phyloP scores from a whole-genome alignment of 2,797 vertebrate genomes.

The Microcaecilia unicolor region DNA sequence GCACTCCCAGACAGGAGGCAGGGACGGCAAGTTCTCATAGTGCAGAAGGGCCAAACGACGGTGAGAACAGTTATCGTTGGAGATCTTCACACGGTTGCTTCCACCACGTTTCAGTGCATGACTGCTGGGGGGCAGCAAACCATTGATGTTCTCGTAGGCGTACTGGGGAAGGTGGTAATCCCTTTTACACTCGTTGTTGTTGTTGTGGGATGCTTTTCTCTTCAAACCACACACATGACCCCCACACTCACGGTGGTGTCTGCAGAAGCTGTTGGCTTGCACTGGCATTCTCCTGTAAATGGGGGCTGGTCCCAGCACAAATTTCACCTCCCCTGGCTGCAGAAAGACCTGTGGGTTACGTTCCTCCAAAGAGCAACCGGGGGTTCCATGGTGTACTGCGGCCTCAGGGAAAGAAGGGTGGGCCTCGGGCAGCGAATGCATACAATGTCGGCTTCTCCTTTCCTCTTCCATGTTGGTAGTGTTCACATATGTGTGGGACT shows the following conservation, averaged over 20 bases:
- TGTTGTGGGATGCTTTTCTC: conserved; percentile 60
- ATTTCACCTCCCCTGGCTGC: conserved; percentile 89
- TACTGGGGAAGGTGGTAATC: conserved; percentile 44
- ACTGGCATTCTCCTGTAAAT: conserved; percentile 64
- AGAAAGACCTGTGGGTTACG: conserved; percentile 83
- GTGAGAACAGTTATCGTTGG: conserved; percentile 57
- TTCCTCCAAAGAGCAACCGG: conserved; percentile 72
- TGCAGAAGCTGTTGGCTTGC: conserved; percentile 64
- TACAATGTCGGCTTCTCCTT: conserved; percentile 75
- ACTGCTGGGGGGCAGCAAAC: conserved; percentile 39
- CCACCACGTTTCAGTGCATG: conserved; percentile 24
- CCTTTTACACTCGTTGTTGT: conserved; percentile 62
- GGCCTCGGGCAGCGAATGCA: conserved; percentile 84
- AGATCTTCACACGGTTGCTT: conserved; percentile 56
- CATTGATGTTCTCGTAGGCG: conserved; percentile 83
- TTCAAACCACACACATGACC: conserved; percentile 48
- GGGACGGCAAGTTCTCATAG: conserved; percentile 91
- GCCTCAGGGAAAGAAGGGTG: too few relatives aligned
- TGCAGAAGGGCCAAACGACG: conserved; percentile 81
- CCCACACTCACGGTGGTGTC: conserved; percentile 40
- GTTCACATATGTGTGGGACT: conserved; percentile 97
- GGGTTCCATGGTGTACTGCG: conserved; percentile 56
- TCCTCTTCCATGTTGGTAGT: conserved; percentile 82
- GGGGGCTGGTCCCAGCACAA: conserved; percentile 80
- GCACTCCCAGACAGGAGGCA: conserved; percentile 91